phyloP scores from a whole-genome alignment of 2,113 vertebrate species.

The Oreochromis spilurus region DNA sequence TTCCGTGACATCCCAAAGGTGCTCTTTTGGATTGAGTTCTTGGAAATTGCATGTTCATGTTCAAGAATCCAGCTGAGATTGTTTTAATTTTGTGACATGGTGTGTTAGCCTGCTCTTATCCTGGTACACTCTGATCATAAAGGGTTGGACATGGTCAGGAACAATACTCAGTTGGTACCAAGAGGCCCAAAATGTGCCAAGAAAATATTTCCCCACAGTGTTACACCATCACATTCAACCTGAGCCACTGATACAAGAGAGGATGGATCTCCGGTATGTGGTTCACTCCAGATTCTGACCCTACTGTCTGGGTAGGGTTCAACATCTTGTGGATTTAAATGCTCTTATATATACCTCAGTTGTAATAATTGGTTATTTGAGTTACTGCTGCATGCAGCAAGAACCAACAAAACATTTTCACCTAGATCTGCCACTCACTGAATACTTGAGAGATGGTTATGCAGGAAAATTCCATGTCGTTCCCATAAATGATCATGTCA shows the following conservation, averaged over 20 bases:
- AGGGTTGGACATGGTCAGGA: background rate
- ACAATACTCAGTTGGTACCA: background rate
- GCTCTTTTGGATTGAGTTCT: background rate
- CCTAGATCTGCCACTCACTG: background rate
- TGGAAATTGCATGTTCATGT: background rate
- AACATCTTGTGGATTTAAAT: background rate
- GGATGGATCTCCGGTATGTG: background rate
- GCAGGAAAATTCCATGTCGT: background rate
- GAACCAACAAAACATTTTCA: background rate
- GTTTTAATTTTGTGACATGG: background rate
- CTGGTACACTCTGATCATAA: background rate
- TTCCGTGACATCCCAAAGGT: fast-evolving
- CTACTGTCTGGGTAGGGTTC: background rate
- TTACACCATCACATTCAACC: background rate
- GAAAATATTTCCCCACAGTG: background rate
- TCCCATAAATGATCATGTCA: background rate
- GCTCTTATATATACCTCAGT: background rate
- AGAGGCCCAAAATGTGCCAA: fast-evolving
- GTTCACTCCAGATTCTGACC: background rate
- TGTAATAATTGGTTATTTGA: background rate
- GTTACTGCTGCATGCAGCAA: background rate
- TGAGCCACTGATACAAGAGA: background rate
- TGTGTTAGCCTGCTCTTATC: background rate
- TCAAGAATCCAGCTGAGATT: background rate
- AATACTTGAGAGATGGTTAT: background rate